Evolutionary conservation across 2,113 vertebrate species (phyloP).

Genomic region (Bubalus kerabau): DNA sequence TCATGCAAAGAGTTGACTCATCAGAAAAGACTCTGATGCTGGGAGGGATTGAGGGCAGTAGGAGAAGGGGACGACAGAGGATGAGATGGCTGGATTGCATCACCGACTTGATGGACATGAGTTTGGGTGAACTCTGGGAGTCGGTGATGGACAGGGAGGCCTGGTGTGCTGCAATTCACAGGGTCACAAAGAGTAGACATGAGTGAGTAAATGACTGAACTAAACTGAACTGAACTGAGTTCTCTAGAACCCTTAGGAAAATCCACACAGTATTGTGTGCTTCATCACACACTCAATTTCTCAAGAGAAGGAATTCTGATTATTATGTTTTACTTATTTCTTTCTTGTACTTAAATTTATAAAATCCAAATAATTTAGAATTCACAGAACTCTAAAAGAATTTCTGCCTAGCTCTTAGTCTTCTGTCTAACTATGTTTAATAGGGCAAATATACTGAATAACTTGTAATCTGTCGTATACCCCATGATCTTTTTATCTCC

Average conservation of each 20-base stretch:
- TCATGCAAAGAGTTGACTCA: no score
- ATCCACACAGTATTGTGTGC: background rate
- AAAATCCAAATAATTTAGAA: background rate
- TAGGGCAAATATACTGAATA: background rate
- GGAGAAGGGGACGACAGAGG: no score
- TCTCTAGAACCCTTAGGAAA: background rate
- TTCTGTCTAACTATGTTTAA: background rate
- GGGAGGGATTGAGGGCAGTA: no score
- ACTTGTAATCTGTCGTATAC: background rate
- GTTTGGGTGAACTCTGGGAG: no score
- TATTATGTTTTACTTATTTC: background rate
- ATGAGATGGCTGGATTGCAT: no score
- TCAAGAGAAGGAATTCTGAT: background rate
- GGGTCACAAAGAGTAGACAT: rapidly evolving
- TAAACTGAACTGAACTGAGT: background rate
- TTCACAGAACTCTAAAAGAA: background rate
- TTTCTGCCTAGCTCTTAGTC: background rate
- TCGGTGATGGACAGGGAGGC: no score
- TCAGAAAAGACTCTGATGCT: no score
- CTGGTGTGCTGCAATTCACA: no score
- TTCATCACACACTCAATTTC: background rate
- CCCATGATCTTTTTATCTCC: background rate
- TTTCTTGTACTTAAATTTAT: background rate
- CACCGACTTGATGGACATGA: no score
- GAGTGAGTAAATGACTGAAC: no score